These are phyloP conservation scores for Lethenteron camtschaticum DNA, from an alignment of 2,113 vertebrate genomes.

Conservation along the genomic window DNA sequence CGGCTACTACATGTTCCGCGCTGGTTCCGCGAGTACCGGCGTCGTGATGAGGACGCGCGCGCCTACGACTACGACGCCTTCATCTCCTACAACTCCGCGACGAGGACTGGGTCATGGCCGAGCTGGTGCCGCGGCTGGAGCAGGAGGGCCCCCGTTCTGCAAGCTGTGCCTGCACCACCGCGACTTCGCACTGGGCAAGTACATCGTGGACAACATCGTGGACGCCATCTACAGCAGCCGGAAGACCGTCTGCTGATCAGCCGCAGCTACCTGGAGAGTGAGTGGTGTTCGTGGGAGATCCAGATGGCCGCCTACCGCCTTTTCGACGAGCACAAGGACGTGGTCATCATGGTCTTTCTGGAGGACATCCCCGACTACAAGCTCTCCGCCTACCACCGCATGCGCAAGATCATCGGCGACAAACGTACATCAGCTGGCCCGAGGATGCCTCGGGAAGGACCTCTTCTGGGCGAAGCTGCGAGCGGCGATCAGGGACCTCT, in stretches of 20 bases:
- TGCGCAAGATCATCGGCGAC: slow-evolving; percentile 48
- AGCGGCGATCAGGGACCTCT: slow-evolving; percentile 22
- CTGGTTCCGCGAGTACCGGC: slow-evolving; percentile 36
- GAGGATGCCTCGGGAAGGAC: slow-evolving; percentile 20
- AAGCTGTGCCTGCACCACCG: slow-evolving; percentile 56
- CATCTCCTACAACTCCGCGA: slow-evolving; percentile 53
- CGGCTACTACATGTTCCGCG: slow-evolving; percentile 32
- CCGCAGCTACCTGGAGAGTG: slow-evolving; percentile 36
- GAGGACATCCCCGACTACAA: slow-evolving; percentile 35
- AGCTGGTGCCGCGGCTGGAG: slow-evolving; percentile 38
- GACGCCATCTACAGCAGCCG: slow-evolving; percentile 41
- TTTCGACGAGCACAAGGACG: slow-evolving; percentile 42
- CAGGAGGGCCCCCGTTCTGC: slow-evolving; percentile 16
- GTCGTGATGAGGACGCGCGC: slow-evolving; percentile 16
- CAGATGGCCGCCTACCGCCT: slow-evolving; percentile 56
- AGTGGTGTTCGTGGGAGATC: slow-evolving; percentile 53
- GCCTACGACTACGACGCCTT: slow-evolving; percentile 39
- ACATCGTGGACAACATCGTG: slow-evolving; percentile 59
- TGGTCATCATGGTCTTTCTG: slow-evolving; percentile 45
- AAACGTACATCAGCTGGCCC: slow-evolving; percentile 56
- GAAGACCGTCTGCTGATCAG: slow-evolving; percentile 53
- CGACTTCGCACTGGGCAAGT: slow-evolving; percentile 37
- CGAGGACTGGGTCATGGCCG: slow-evolving; percentile 38
- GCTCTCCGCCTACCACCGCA: slow-evolving; percentile 39
- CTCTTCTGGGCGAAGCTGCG: slow-evolving; percentile 50